Evolutionary conservation across 2,113 vertebrate genomes (phyloP), one percentile per base, ranked within the genome.

Genomic region (Talpa occidentalis): DNA sequence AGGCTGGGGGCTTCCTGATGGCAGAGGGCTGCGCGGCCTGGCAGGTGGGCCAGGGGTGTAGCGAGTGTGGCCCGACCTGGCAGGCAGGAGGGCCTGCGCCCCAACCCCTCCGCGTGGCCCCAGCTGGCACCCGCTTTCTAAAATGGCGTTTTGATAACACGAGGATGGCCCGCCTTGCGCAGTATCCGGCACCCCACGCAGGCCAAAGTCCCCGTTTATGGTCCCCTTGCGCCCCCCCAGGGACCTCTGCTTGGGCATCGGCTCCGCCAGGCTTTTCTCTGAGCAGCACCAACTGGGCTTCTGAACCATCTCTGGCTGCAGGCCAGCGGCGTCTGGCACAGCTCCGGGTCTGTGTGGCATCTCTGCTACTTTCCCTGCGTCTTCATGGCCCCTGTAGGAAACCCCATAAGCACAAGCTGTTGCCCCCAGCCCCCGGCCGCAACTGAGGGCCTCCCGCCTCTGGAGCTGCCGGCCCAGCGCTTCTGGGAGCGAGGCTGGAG

Each of bases 291-390:
- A 0, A 17, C 6, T 26, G 8, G 4, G 30, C 4, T 2, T 42
- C 5, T 3, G 5, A 17, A 54, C 7, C 8, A 1, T 12, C 17
- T 5, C 1, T 0, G 15, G n/a, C n/a, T 2, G 3, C 7, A 0
- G 19, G 9, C 21, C 24, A 6, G 40, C 8, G 47, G 17, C 40
- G 0, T 32, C 2, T 3, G 16, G 40, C 1, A 9, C 32, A 1
- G n/a, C n/a, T n/a, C n/a, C n/a, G n/a, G n/a, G n/a, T n/a, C n/a
- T n/a, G n/a, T n/a, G n/a, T n/a, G n/a, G n/a, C n/a, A n/a, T n/a
- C n/a, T n/a, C n/a, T n/a, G n/a, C n/a, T n/a, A n/a, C n/a, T n/a
- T n/a, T n/a, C n/a, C n/a, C n/a, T n/a, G n/a, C n/a, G n/a, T n/a
- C n/a, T n/a, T n/a, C n/a, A n/a, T n/a, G n/a, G n/a, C n/a, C n/a